These are phyloP conservation scores for Limnephilus rhombicus DNA, from an alignment of 2,888 invertebrate genomes.

Conservation along the genomic window DNA sequence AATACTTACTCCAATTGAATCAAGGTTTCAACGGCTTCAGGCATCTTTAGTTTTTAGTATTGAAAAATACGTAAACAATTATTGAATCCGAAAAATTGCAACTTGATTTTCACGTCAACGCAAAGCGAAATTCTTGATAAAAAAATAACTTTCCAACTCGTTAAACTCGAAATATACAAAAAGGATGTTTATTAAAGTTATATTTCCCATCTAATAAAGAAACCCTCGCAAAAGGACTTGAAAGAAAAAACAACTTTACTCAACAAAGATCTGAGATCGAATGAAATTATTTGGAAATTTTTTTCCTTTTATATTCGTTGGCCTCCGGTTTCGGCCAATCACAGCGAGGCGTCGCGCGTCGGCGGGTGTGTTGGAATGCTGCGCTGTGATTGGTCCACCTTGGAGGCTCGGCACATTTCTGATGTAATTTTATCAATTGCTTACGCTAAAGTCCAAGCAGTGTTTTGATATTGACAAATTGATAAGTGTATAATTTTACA, in stretches of 20 bases:
- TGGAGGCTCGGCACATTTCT: conserved; percentile 54
- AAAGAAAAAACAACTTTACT: background rate
- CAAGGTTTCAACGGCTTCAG: conserved; percentile 65
- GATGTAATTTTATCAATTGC: conserved; percentile 50
- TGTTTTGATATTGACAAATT: conserved; percentile 4
- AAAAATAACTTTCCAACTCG: conserved; percentile 21
- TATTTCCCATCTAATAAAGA: conserved; percentile 58
- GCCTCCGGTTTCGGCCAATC: conserved; percentile 48
- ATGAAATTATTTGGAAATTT: conserved; percentile 20
- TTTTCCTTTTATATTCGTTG: conserved; percentile 49
- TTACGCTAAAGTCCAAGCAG: conserved; percentile 25
- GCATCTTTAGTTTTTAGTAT: conserved; percentile 61
- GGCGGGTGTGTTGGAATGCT: conserved; percentile 55
- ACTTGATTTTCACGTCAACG: conserved; percentile 43
- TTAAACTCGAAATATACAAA: conserved; percentile 56
- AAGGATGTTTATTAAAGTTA: conserved; percentile 51
- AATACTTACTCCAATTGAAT: conserved; percentile 61
- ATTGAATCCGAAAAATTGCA: conserved; percentile 25
- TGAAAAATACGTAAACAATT: conserved; percentile 36
- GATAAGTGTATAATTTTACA: background rate
- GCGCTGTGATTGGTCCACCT: conserved; percentile 49
- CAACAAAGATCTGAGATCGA: conserved; percentile 42
- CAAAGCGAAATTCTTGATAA: conserved; percentile 31
- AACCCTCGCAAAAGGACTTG: background rate
- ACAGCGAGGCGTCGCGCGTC: conserved; percentile 34